phyloP scores from a whole-genome alignment of 2,113 vertebrate species.

The Clarias gariepinus region DNA sequence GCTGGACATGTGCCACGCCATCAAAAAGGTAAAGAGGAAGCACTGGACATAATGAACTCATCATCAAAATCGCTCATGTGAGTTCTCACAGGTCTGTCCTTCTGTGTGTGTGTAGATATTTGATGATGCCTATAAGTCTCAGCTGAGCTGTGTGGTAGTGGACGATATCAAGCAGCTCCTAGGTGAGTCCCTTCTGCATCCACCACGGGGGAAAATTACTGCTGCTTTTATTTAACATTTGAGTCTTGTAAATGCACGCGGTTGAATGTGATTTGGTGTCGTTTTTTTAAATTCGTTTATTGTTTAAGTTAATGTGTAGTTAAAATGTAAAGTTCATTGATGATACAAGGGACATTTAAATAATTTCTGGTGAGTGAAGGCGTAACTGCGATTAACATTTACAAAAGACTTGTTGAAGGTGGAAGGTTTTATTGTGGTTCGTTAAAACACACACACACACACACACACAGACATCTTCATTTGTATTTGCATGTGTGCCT shows the following conservation, averaged over 20 bases:
- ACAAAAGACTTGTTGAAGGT: slow-evolving; percentile 32
- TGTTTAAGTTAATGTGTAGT: too few species aligned
- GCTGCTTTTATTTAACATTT: background rate
- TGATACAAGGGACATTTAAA: slow-evolving; percentile 40
- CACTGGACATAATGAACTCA: background rate
- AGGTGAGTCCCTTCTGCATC: slow-evolving; percentile 72
- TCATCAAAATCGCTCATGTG: background rate
- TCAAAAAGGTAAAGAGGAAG: slow-evolving; percentile 84
- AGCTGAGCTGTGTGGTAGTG: slow-evolving; percentile 95
- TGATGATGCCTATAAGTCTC: too few species aligned
- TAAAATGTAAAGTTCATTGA: too few species aligned
- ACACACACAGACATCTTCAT: too few species aligned
- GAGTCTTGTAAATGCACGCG: too few species aligned
- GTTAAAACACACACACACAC: too few species aligned
- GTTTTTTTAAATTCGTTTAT: too few species aligned
- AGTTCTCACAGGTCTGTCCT: background rate
- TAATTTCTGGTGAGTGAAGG: too few species aligned
- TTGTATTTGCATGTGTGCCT: too few species aligned
- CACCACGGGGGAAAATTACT: background rate
- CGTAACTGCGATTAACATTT: too few species aligned
- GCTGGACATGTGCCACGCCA: slow-evolving; percentile 95
- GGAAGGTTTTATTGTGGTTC: too few species aligned
- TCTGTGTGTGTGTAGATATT: slow-evolving; percentile 95
- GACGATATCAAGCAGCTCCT: slow-evolving; percentile 93
- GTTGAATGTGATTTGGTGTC: slow-evolving; percentile 65